Conservation (phyloP, 2,888 invertebrate genomes). For the Eubasilissa splendida region DNA sequence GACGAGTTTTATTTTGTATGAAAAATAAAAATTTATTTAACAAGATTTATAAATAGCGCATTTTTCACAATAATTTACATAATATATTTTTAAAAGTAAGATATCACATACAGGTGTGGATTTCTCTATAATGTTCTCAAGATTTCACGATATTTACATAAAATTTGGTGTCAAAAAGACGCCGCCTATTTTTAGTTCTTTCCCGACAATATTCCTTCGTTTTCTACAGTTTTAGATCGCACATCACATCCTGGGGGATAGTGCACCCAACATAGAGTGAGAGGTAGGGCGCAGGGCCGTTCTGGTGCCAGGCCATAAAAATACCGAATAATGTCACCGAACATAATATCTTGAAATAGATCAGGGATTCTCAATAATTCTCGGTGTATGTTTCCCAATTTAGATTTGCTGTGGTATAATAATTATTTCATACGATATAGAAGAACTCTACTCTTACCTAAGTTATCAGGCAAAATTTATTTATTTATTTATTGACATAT, state of each 20-base stretch:
- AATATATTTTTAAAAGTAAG: neutral
- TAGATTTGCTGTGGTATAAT: too few relatives aligned
- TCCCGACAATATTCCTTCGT: conserved; percentile 13
- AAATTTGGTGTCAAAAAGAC: conserved; percentile 22
- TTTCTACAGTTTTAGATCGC: conserved; percentile 18
- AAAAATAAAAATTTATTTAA: too few relatives aligned
- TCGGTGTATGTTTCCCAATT: too few relatives aligned
- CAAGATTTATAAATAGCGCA: neutral
- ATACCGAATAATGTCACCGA: neutral
- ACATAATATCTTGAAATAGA: too few relatives aligned
- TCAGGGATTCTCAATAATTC: too few relatives aligned
- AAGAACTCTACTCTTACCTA: too few relatives aligned
- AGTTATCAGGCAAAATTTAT: too few relatives aligned
- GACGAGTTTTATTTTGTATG: too few relatives aligned
- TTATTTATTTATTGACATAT: too few relatives aligned
- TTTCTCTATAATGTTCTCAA: neutral
- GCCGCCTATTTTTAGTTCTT: conserved; percentile 7
- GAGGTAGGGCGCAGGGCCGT: conserved; percentile 11
- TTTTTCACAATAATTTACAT: neutral
- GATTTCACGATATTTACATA: conserved; percentile 13
- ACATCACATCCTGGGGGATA: conserved; percentile 5
- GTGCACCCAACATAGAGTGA: neutral
- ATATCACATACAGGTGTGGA: neutral
- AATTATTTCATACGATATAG: too few relatives aligned
- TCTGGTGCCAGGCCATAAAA: conserved; percentile 3